These are phyloP conservation scores for Adelognathus sp. DNA, from an alignment of 2,888 invertebrate species.

Conservation along the genomic window DNA sequence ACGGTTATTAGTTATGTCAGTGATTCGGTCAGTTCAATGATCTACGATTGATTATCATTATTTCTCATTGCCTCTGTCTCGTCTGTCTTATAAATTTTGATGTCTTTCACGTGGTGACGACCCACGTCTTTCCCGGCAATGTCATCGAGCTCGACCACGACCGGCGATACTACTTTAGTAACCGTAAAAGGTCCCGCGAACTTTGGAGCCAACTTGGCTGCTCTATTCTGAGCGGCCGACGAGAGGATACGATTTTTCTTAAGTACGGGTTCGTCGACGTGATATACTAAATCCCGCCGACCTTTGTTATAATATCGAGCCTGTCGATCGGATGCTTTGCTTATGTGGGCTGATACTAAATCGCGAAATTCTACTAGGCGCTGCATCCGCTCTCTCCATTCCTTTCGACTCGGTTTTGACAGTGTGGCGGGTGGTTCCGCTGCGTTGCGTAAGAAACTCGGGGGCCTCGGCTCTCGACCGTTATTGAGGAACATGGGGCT, in stretches of 20 bases:
- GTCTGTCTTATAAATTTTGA: too few relatives aligned
- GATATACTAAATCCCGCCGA: neutral
- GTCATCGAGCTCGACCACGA: too few relatives aligned
- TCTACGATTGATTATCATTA: too few relatives aligned
- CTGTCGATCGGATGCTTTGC: neutral
- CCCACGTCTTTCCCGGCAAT: too few relatives aligned
- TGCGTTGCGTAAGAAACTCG: neutral
- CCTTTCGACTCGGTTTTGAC: neutral
- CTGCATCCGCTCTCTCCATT: neutral
- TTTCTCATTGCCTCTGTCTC: too few relatives aligned
- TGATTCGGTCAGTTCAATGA: too few relatives aligned
- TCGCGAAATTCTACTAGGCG: neutral
- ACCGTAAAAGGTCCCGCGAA: neutral
- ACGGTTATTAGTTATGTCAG: too few relatives aligned
- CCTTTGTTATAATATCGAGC: neutral
- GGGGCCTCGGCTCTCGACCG: neutral
- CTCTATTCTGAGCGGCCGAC: too few relatives aligned
- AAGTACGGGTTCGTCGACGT: neutral
- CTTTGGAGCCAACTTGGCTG: neutral
- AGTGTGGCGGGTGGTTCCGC: neutral
- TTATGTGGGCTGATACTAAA: neutral
- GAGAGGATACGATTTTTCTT: too few relatives aligned
- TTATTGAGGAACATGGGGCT: slow-evolving; percentile 7
- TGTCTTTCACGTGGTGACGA: too few relatives aligned
- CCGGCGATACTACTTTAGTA: too few relatives aligned